Percentiles rank a stretch among this genome's conserved stretches.
Conservation (phyloP, 2,797 vertebrate genomes). For the Micropoecilia bifurca region DNA sequence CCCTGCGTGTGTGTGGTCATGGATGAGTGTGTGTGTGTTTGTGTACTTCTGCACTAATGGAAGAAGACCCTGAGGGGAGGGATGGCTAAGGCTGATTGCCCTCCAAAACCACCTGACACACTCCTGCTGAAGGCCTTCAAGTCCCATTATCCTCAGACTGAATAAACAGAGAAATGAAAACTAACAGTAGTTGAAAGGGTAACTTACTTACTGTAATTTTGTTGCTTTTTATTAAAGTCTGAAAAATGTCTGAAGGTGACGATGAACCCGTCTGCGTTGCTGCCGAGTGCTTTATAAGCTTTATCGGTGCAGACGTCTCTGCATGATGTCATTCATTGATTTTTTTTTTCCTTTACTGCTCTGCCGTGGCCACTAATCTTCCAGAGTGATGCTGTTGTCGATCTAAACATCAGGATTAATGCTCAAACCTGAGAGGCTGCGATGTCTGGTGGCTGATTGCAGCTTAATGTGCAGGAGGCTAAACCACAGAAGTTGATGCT, state of each 20-base stretch:
- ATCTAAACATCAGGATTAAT: constrained; percentile 54
- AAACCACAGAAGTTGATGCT: constrained; percentile 19
- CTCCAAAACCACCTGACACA: constrained; percentile 31
- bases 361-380: constrained; percentile 57
- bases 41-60: constrained; percentile 35
- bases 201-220: not conserved
- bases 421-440: constrained; percentile 34
- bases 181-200: not conserved
- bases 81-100: constrained; percentile 17
- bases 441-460: constrained; percentile 45
- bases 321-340: constrained; percentile 74
- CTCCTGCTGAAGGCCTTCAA: constrained; percentile 17
- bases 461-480: constrained; percentile 27
- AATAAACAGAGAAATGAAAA: not conserved
- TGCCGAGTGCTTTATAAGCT: constrained; percentile 17
- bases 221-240: not conserved
- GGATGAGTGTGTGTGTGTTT: constrained; percentile 3
- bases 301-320: constrained; percentile 32
- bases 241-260: not conserved
- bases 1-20: constrained; percentile 14
- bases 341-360: constrained; percentile 35
- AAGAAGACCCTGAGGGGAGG: constrained; percentile 21
- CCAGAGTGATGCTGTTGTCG: constrained; percentile 54
- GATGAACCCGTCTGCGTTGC: constrained; percentile 11
- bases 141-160: constrained; percentile 8